Evolutionary conservation across 1,140 invertebrate species (phyloP).

Genomic region (Conus ventricosus): DNA sequence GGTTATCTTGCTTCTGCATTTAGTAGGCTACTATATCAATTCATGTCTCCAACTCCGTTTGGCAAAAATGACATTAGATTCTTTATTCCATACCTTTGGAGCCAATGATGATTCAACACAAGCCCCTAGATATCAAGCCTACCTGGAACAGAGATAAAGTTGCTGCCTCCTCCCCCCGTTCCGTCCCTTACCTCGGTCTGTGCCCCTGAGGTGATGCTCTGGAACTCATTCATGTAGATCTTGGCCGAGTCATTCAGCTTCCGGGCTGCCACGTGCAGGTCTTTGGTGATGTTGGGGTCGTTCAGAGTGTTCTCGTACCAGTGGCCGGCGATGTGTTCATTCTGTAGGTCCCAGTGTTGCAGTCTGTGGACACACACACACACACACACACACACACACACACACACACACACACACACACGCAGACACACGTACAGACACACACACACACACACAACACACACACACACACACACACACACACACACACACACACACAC

Average conservation of each 20-base stretch:
- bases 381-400: background rate
- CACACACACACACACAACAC: background rate
- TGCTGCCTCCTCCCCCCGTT: too few relatives aligned
- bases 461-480: background rate
- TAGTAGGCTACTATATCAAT: too few relatives aligned
- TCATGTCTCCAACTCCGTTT: too few relatives aligned
- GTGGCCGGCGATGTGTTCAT: slow-evolving; percentile 39
- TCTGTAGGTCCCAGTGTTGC: slow-evolving; percentile 51
- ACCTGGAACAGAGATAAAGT: too few relatives aligned
- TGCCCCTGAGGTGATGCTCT: slow-evolving; percentile 19
- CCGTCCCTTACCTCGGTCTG: slow-evolving; percentile 36
- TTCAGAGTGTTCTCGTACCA: slow-evolving; percentile 39
- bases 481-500: too few relatives aligned
- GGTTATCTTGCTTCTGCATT: too few relatives aligned
- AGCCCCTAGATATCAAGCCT: too few relatives aligned
- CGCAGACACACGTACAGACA: background rate
- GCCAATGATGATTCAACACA: too few relatives aligned
- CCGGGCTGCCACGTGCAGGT: slow-evolving; percentile 36
- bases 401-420: slow-evolving; percentile 12
- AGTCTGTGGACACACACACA: slow-evolving; percentile 24
- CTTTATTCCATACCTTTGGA: too few relatives aligned
- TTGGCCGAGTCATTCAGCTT: slow-evolving; percentile 24
- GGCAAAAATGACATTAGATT: too few relatives aligned
- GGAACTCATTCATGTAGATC: slow-evolving; percentile 50
- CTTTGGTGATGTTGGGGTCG: slow-evolving; percentile 38